Conservation (phyloP, 2,113 vertebrate genomes). For the Alces alces region DNA sequence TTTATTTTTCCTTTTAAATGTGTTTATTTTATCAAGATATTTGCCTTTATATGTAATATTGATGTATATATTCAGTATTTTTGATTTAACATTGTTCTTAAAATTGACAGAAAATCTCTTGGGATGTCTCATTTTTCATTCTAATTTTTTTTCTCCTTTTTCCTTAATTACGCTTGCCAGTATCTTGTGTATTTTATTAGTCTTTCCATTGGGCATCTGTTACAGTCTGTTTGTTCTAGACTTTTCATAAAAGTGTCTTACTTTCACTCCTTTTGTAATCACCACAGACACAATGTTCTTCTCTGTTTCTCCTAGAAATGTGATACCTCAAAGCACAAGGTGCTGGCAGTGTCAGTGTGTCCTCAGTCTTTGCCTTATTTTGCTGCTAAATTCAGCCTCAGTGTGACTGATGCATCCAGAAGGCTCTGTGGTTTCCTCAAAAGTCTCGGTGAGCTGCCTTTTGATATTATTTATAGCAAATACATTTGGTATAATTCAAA, state of each 20-base stretch:
- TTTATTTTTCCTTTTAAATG: background rate
- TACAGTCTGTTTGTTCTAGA: no score
- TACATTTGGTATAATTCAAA: background rate
- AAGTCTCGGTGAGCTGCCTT: constrained; percentile 86
- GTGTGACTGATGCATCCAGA: constrained; percentile 87
- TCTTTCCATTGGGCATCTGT: background rate
- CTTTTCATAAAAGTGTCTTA: background rate
- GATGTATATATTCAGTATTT: background rate
- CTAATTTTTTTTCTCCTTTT: background rate
- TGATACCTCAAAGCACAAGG: constrained; percentile 85
- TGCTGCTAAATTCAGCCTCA: constrained; percentile 89
- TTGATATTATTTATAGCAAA: background rate
- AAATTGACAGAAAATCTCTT: background rate
- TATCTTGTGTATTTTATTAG: background rate
- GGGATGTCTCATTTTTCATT: background rate
- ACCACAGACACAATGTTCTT: rapidly evolving
- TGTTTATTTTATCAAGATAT: background rate
- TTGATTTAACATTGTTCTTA: background rate
- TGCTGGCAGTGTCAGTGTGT: constrained; percentile 84
- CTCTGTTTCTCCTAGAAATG: constrained; percentile 76
- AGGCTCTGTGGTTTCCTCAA: constrained; percentile 95
- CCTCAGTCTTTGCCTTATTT: constrained; percentile 92
- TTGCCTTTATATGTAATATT: background rate
- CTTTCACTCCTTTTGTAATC: no score
- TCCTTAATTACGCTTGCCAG: background rate